Conservation (phyloP, 2,888 invertebrate species). For the Drosophila putrida region DNA sequence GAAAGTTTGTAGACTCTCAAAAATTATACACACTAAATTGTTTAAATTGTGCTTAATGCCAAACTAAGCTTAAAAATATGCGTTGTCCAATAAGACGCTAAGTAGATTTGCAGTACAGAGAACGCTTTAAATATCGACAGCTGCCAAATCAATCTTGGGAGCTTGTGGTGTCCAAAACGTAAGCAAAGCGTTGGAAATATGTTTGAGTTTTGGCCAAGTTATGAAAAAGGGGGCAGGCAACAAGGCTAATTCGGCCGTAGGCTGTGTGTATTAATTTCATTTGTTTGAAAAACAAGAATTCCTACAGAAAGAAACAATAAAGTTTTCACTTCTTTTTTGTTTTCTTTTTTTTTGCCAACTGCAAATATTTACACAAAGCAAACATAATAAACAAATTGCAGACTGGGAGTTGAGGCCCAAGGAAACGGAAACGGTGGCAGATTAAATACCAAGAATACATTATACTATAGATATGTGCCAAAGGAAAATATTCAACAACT, state of each 20-base stretch:
- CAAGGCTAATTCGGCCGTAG: not conserved
- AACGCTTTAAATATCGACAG: conserved; percentile 4
- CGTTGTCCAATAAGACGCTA: not conserved
- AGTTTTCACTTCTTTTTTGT: conserved; percentile 19
- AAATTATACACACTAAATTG: no score
- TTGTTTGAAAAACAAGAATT: conserved; percentile 26
- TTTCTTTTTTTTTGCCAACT: conserved; percentile 24
- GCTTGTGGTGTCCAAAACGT: conserved; percentile 18
- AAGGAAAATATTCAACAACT: no score
- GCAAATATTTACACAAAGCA: conserved; percentile 43
- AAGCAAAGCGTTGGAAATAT: not conserved
- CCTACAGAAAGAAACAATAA: conserved; percentile 21
- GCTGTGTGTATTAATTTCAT: conserved; percentile 29
- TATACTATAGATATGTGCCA: no score
- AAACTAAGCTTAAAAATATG: not conserved
- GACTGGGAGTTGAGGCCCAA: not conserved
- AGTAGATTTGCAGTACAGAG: not conserved
- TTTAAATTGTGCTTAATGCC: not conserved
- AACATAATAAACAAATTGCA: conserved; percentile 25
- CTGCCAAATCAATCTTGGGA: conserved; percentile 16
- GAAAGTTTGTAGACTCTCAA: not conserved
- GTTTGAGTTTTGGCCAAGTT: conserved; percentile 23
- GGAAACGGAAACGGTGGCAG: not conserved
- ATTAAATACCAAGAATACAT: not conserved
- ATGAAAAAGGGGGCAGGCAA: not conserved